Conservation (phyloP, 2,888 invertebrate species). For the Clepsis dumicolana region DNA sequence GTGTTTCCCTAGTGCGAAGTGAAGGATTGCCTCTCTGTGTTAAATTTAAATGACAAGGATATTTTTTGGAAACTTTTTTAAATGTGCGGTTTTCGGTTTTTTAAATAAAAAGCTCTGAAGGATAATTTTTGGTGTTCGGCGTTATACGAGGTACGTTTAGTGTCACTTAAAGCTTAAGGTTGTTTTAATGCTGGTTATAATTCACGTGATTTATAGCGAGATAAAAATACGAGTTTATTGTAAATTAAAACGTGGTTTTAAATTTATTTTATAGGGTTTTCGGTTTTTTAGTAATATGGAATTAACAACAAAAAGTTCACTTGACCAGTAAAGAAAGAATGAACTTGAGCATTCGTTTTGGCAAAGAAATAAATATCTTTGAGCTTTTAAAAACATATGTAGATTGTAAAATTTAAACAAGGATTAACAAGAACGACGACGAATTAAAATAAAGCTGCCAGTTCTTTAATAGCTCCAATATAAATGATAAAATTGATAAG, state of each 20-base stretch:
- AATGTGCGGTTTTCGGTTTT: conserved; percentile 30
- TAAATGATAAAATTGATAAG: too few relatives aligned
- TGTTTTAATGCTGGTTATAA: neutral
- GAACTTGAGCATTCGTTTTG: too few relatives aligned
- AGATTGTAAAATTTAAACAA: too few relatives aligned
- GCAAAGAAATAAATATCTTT: too few relatives aligned
- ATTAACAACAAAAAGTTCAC: neutral
- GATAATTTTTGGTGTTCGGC: conserved; percentile 21
- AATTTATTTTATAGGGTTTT: neutral
- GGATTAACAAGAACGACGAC: too few relatives aligned
- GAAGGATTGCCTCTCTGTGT: conserved; percentile 40
- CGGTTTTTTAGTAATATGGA: neutral
- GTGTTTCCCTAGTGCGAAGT: conserved; percentile 23
- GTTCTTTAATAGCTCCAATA: too few relatives aligned
- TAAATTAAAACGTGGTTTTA: neutral
- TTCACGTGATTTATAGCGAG: neutral
- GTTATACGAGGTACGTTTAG: conserved; percentile 41
- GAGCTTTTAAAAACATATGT: too few relatives aligned
- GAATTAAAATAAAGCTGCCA: too few relatives aligned
- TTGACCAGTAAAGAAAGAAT: too few relatives aligned
- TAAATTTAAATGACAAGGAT: conserved; percentile 37
- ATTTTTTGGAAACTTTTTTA: conserved; percentile 17
- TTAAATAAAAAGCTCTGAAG: conserved; percentile 31
- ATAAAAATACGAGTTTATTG: neutral
- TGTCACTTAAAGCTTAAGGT: conserved; percentile 21